Evolutionary conservation across 2,113 vertebrate species (phyloP), one percentile per base, ranked within the genome.

Genomic region (Thalassoma bifasciatum): DNA sequence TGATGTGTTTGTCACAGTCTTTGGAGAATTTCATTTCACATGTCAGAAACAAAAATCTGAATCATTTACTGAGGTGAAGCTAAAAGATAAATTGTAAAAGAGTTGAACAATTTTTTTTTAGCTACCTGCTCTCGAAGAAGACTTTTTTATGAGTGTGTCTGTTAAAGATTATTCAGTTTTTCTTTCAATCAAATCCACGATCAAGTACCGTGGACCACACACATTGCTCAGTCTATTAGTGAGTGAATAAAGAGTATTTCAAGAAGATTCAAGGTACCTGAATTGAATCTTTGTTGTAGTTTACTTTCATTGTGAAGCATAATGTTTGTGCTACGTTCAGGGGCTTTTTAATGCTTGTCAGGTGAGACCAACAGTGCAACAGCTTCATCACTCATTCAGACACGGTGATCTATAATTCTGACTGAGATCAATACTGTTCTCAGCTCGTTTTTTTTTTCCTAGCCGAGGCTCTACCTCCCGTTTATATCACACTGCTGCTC

Each of bases 361-460:
- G 82, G 79, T 82, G 86, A 88, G 79, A 85, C 63, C 73, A 86
- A 66, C 86, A 66, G 60, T 46, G 57, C 10, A 79, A 83, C 83
- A 81, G 86, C 84, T 87, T 79, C 88, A 91, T 91, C 88, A 84
- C 86, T 90, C 89, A 88, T 84, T 78, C 66, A 63, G 89, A 88
- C 87, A 79, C 12, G 61, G 81, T 72, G 83, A 90, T 90, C 87
- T 79, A 88, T 90, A 86, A 84, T 65, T 81, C 85, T 86, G 82
- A 86, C 85, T 73, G 24, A 68, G 76, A 89, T 90, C 86, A 76
- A 89, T 90, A 85, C 81, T 63, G 14, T 77, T 81, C 86, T 75
- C 80, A 21, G 84, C 82, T 84, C 72, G n/a, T n/a, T 69, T 66
- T 82, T 88, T 82, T 88, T 88, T 82, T 88, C 79, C 71, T 61